Base-by-base conservation (phyloP, 2,797 vertebrate species). In the Selene dorsalis region DNA sequence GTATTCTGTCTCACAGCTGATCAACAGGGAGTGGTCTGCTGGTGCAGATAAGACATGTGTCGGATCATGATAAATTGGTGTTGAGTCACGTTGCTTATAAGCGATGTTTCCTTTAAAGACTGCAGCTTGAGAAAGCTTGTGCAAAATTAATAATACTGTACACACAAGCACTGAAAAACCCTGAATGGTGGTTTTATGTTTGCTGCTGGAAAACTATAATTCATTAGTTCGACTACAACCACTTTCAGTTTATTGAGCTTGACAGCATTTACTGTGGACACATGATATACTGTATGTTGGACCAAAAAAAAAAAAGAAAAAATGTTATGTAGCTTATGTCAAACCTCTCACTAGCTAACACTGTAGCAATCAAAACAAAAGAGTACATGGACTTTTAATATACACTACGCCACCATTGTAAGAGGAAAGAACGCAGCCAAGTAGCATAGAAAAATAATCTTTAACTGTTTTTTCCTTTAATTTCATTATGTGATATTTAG, bases 11-110 rank as follows among this genome's bases (percentile, higher is more conserved):
- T 69, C 58, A 20, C 3, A 53, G 74, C 56, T 74, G 65, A 83
- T 83, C 56, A 17, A 66, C 32, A 70, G 77, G 76, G 83, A 81
- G 86, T 50, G 57, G 82, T 59, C 56, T 24, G 55, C 62, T 59
- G 26, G 12, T 61, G 66, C 30, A 88, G 91, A 94, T 93, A 92
- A 92, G 85, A 11, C 52, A 41, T 55, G 61, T 84, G 86, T 67
- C 55, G 4, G 28, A 47, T 77, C 62, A 39, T 75, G 90, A 92
- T 93, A 93, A 91, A 61, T 70, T 5, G n/a, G 58, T 20, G 47
- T 73, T 13, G 32, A 82, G 69, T 75, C 69, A 69, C 11, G 14
- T 32, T 30, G 65, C 55, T 63, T 39, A 63, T 18, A 68, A 55
- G 52, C 26, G 61, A 26, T 5, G 7, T 60, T 82, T 68, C 0